Conservation (phyloP, 2,888 invertebrate species). For the Drosophila cognata region DNA sequence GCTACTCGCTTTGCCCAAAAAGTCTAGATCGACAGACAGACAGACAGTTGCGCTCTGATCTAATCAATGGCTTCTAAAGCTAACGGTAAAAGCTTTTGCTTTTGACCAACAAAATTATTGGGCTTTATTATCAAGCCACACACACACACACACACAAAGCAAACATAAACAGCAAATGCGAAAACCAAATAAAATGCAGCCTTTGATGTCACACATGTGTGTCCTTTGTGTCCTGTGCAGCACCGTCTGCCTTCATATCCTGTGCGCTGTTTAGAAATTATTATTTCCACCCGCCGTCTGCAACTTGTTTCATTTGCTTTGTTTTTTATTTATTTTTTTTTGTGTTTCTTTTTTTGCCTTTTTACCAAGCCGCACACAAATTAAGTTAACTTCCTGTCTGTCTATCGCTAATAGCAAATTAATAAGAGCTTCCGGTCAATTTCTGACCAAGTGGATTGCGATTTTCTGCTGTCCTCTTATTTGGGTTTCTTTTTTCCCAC, state of each 20-base stretch:
- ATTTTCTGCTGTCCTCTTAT: constrained; percentile 47
- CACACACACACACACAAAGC: not conserved
- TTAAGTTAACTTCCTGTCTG: constrained; percentile 84
- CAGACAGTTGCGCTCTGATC: constrained; percentile 53
- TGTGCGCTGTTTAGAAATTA: constrained; percentile 52
- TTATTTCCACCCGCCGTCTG: constrained; percentile 52
- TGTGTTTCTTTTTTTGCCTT: constrained; percentile 28
- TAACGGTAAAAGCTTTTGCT: constrained; percentile 69
- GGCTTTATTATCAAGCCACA: constrained; percentile 30
- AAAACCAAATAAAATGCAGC: constrained; percentile 31
- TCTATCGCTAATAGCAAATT: constrained; percentile 83
- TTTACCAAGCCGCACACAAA: constrained; percentile 72
- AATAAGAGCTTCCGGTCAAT: constrained; percentile 83
- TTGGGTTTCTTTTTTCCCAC: constrained; percentile 4
- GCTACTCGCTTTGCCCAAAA: not conserved
- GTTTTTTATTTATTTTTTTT: constrained; percentile 9
- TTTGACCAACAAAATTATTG: constrained; percentile 13
- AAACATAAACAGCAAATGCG: constrained; percentile 15
- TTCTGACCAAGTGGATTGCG: constrained; percentile 66
- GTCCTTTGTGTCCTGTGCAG: constrained; percentile 29
- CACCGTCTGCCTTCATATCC: constrained; percentile 48
- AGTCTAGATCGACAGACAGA: not conserved
- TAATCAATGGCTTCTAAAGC: constrained; percentile 66
- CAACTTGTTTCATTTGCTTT: constrained; percentile 40
- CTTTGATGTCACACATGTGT: constrained; percentile 60